phyloP scores from a whole-genome alignment of 2,888 invertebrate species.

The Salpingus planirostris region DNA sequence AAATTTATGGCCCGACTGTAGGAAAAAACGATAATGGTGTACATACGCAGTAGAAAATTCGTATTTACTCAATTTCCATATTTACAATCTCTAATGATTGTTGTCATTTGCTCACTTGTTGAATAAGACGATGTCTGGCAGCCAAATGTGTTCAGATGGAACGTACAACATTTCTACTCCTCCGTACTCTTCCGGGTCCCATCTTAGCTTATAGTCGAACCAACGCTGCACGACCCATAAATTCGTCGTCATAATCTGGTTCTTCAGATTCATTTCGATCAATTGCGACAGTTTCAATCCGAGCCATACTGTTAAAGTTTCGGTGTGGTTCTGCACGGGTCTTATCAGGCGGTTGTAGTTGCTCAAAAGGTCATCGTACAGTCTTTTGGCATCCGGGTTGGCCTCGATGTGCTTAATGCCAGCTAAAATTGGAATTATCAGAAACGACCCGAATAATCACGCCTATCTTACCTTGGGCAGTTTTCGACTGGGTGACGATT shows the following conservation, averaged over 20 bases:
- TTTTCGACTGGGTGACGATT: background rate
- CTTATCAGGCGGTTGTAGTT: slow-evolving; percentile 93
- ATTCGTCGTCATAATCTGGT: slow-evolving; percentile 91
- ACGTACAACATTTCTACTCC: slow-evolving; percentile 87
- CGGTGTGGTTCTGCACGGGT: slow-evolving; percentile 87
- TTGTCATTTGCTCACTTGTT: slow-evolving; percentile 84
- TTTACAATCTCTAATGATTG: no score
- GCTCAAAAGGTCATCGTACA: slow-evolving; percentile 91
- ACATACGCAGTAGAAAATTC: no score
- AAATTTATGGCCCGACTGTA: no score
- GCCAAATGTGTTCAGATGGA: slow-evolving; percentile 94
- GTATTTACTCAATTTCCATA: no score
- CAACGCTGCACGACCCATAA: slow-evolving; percentile 93
- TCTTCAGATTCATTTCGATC: slow-evolving; percentile 86
- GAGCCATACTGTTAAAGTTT: slow-evolving; percentile 84
- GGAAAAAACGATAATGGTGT: no score
- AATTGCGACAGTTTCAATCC: slow-evolving; percentile 84
- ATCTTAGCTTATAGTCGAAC: slow-evolving; percentile 81
- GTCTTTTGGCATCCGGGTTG: slow-evolving; percentile 87
- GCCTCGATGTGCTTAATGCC: slow-evolving; percentile 55
- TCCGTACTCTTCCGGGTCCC: slow-evolving; percentile 86
- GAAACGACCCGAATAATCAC: no score
- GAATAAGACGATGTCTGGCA: slow-evolving; percentile 90
- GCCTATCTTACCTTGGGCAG: background rate
- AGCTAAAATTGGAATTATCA: no score